These are phyloP conservation scores for Dryocosmus kuriphilus DNA, from an alignment of 2,888 invertebrate species.

Conservation along the genomic window DNA sequence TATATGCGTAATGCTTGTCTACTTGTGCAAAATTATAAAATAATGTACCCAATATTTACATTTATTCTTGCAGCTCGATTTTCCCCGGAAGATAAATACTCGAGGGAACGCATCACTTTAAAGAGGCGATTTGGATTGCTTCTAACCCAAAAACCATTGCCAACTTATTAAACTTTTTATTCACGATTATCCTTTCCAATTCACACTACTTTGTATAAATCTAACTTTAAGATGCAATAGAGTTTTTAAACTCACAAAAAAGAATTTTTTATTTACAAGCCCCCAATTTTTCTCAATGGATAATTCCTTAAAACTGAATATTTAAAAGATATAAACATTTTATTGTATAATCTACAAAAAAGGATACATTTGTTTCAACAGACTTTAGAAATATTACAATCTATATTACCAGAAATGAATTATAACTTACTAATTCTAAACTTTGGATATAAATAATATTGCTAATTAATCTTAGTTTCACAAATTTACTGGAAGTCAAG, in stretches of 20 bases:
- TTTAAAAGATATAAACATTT: slow-evolving; percentile 16
- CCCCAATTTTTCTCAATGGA: neutral
- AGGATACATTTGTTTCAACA: slow-evolving; percentile 8
- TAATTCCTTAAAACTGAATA: neutral
- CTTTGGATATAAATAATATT: slow-evolving; percentile 3
- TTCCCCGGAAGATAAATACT: slow-evolving; percentile 96
- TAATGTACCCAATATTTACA: neutral
- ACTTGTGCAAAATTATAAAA: neutral
- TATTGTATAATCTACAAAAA: neutral
- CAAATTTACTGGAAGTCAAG: neutral
- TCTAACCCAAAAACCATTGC: slow-evolving; percentile 89
- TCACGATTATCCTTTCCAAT: neutral
- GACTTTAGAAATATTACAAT: neutral
- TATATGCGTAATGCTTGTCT: neutral
- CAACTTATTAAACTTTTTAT: slow-evolving; percentile 80
- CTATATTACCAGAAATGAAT: neutral
- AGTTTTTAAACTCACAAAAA: slow-evolving; percentile 29
- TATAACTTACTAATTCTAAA: neutral
- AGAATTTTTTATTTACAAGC: neutral
- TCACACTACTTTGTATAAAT: neutral
- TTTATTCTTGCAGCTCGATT: slow-evolving; percentile 86
- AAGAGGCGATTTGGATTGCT: slow-evolving; percentile 94
- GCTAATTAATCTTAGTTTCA: neutral
- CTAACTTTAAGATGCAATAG: slow-evolving; percentile 31
- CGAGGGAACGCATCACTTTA: slow-evolving; percentile 90